Evolutionary conservation across 2,797 vertebrate species (phyloP).

Genomic region (Arctocebus calabarensis): DNA sequence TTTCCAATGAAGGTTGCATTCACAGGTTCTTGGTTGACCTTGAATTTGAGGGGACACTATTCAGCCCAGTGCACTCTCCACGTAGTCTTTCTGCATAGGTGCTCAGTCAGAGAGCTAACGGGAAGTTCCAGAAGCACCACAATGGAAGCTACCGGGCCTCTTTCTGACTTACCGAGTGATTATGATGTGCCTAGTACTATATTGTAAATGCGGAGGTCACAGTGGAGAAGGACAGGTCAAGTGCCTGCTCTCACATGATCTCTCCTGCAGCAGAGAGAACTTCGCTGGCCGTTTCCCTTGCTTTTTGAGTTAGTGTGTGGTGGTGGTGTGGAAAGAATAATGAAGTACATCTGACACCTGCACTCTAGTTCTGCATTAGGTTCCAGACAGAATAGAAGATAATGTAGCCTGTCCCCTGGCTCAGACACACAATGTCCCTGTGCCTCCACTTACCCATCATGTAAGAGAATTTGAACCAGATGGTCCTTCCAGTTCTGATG

Average conservation of each 20-base stretch:
- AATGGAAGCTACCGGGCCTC: background rate
- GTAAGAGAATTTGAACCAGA: background rate
- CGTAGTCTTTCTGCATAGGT: background rate
- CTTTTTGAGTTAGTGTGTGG: background rate
- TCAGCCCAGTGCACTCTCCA: background rate
- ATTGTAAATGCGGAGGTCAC: background rate
- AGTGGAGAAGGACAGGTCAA: background rate
- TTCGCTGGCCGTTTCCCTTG: background rate
- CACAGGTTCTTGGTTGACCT: background rate
- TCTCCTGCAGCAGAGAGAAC: background rate
- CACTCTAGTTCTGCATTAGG: background rate
- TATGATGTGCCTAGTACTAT: background rate
- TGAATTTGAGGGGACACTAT: background rate
- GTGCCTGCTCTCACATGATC: background rate
- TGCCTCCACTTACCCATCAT: background rate
- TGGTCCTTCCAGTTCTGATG: background rate
- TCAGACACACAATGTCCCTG: background rate
- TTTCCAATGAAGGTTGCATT: slow-evolving; percentile 9
- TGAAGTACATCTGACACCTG: background rate
- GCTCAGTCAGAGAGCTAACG: background rate
- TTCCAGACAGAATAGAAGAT: slow-evolving; percentile 48
- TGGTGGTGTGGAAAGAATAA: background rate
- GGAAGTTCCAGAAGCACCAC: background rate
- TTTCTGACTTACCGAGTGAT: background rate
- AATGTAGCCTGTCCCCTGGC: background rate